These are phyloP conservation scores for Lonchura striata DNA, from an alignment of 2,113 vertebrate species.

Conservation along the genomic window DNA sequence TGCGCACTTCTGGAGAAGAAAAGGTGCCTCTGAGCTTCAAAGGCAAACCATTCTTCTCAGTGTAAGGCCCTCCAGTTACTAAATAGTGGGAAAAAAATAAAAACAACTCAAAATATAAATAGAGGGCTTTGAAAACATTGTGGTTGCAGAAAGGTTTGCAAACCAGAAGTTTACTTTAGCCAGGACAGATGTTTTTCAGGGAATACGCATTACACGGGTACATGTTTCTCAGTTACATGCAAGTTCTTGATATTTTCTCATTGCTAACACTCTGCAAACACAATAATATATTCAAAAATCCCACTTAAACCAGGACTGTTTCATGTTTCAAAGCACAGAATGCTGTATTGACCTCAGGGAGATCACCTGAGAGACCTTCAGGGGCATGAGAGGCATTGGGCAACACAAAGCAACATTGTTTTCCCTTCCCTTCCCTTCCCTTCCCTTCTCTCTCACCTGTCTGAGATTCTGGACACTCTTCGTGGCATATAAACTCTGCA, in stretches of 20 bases:
- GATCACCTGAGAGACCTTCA: neutral
- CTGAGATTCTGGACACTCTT: neutral
- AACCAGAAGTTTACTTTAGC: neutral
- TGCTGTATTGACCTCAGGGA: neutral
- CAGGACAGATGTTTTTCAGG: neutral
- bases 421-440: neutral
- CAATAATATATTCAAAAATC: neutral
- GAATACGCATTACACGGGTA: neutral
- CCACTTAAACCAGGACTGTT: neutral
- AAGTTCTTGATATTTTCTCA: neutral
- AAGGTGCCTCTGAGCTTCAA: neutral
- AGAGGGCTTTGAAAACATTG: neutral
- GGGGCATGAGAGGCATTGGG: neutral
- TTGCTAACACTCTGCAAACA: neutral
- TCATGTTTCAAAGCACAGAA: neutral
- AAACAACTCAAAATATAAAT: neutral
- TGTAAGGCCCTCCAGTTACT: neutral
- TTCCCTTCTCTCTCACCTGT: neutral
- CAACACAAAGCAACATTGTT: neutral
- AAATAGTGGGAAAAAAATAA: neutral
- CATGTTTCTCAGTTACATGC: neutral
- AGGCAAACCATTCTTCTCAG: neutral
- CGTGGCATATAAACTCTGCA: neutral
- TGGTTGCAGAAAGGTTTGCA: neutral
- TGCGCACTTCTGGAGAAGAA: neutral